phyloP scores from a whole-genome alignment of 2,888 invertebrate species.

The Aquatica leii region DNA sequence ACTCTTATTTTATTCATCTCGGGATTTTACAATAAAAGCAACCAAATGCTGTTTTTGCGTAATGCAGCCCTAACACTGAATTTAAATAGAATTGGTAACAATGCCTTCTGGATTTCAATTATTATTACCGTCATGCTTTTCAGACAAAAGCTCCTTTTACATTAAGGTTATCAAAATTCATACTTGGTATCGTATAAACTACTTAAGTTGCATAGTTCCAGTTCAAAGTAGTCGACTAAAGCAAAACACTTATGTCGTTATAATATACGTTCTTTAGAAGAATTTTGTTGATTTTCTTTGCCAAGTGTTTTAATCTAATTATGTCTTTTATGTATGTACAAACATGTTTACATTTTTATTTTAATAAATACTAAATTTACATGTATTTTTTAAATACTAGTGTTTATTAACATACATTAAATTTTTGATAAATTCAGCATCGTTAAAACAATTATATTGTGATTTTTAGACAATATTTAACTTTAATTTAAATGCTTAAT shows the following conservation, averaged over 20 bases:
- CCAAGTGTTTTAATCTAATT: neutral
- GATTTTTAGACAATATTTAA: too few species aligned
- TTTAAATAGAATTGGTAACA: conserved; percentile 31
- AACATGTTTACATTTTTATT: too few species aligned
- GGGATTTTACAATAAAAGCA: conserved; percentile 37
- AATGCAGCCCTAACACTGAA: conserved; percentile 30
- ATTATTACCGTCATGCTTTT: conserved; percentile 25
- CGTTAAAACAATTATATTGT: too few species aligned
- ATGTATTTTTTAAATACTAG: too few species aligned
- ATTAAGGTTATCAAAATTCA: conserved; percentile 26
- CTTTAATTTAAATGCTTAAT: too few species aligned
- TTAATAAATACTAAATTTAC: too few species aligned
- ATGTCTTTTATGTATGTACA: neutral
- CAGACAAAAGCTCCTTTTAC: conserved; percentile 24
- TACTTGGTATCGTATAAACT: conserved; percentile 21
- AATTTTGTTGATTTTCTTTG: conserved; percentile 1
- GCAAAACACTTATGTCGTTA: neutral
- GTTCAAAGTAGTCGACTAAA: conserved; percentile 5
- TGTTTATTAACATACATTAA: too few species aligned
- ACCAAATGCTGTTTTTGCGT: conserved; percentile 41
- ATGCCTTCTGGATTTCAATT: conserved; percentile 26
- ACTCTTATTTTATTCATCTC: conserved; percentile 42
- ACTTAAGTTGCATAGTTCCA: conserved; percentile 17
- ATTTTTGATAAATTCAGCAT: too few species aligned
- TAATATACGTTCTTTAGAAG: neutral